Evolutionary conservation across 2,888 invertebrate species (phyloP).

Genomic region (Selenia dentaria): DNA sequence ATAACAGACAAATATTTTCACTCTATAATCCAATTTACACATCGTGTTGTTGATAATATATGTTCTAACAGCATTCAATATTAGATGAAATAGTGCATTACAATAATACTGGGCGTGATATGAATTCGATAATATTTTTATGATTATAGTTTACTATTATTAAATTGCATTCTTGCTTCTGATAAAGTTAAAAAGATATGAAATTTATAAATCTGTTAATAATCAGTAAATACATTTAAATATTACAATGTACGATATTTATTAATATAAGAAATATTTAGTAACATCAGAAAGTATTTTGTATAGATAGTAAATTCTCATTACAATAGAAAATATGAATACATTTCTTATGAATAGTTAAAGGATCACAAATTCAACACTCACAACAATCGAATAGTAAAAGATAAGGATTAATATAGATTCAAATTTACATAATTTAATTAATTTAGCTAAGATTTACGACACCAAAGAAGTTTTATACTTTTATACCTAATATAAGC

Average conservation of each 20-base stretch:
- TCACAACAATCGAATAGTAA: constrained; percentile 47
- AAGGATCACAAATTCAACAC: constrained; percentile 76
- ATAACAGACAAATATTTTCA: constrained; percentile 65
- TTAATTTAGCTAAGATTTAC: neutral
- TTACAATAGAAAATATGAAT: constrained; percentile 80
- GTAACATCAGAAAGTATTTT: constrained; percentile 63
- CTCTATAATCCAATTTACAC: constrained; percentile 52
- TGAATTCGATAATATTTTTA: constrained; percentile 58
- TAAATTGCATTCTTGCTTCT: constrained; percentile 54
- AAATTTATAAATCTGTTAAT: constrained; percentile 59
- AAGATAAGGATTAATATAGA: constrained; percentile 21
- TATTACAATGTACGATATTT: constrained; percentile 48
- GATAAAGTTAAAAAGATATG: constrained; percentile 63
- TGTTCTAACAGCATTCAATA: constrained; percentile 54
- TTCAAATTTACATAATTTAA: constrained; percentile 23
- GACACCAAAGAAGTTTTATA: neutral
- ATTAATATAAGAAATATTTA: constrained; percentile 61
- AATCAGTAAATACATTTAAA: constrained; percentile 55
- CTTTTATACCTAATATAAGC: neutral
- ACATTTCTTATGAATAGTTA: constrained; percentile 74
- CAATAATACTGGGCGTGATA: constrained; percentile 65
- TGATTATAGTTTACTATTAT: constrained; percentile 38
- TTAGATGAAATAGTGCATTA: constrained; percentile 70
- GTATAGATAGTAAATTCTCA: constrained; percentile 67
- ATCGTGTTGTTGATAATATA: constrained; percentile 46